Conservation (phyloP, 2,113 vertebrate genomes). For the Xiphophorus maculatus region DNA sequence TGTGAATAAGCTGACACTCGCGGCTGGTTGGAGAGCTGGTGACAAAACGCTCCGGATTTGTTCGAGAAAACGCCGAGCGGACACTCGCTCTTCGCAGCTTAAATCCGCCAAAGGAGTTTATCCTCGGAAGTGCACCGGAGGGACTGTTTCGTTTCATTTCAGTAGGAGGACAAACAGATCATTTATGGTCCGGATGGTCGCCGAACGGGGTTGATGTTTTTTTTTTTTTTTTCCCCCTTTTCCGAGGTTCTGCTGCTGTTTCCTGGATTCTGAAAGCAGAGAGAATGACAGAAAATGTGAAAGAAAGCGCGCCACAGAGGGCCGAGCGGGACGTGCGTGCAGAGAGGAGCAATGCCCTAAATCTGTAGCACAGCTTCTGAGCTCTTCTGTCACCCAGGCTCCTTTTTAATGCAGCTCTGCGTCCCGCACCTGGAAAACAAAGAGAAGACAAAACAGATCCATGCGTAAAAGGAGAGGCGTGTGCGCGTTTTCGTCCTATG, state of each 20-base stretch:
- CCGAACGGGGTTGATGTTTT: slow-evolving; percentile 45
- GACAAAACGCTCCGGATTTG: slow-evolving; percentile 59
- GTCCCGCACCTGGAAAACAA: slow-evolving; percentile 55
- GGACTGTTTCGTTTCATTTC: slow-evolving; percentile 9
- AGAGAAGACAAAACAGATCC: slow-evolving; percentile 38
- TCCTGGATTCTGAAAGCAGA: slow-evolving; percentile 31
- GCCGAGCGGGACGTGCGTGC: slow-evolving; percentile 56
- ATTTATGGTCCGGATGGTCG: slow-evolving; percentile 21
- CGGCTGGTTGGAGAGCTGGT: slow-evolving; percentile 56
- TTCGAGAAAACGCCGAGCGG: slow-evolving; percentile 28
- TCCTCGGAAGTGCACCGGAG: slow-evolving; percentile 38
- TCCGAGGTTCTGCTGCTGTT: slow-evolving; percentile 17
- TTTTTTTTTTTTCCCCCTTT: no score
- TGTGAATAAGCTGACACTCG: slow-evolving; percentile 68
- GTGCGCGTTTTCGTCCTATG: slow-evolving; percentile 37
- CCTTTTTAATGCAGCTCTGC: slow-evolving; percentile 41
- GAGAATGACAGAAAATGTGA: slow-evolving; percentile 49
- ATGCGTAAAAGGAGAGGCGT: slow-evolving; percentile 68
- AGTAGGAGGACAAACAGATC: slow-evolving; percentile 37
- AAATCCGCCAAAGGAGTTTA: slow-evolving; percentile 29
- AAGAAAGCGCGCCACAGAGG: slow-evolving; percentile 51
- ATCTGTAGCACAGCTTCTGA: slow-evolving; percentile 38
- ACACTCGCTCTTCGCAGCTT: slow-evolving; percentile 4
- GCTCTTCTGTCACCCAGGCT: slow-evolving; percentile 41
- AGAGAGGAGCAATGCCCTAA: slow-evolving; percentile 58